Base-by-base conservation (phyloP, 2,113 vertebrate species). In the Galeopterus variegatus region DNA sequence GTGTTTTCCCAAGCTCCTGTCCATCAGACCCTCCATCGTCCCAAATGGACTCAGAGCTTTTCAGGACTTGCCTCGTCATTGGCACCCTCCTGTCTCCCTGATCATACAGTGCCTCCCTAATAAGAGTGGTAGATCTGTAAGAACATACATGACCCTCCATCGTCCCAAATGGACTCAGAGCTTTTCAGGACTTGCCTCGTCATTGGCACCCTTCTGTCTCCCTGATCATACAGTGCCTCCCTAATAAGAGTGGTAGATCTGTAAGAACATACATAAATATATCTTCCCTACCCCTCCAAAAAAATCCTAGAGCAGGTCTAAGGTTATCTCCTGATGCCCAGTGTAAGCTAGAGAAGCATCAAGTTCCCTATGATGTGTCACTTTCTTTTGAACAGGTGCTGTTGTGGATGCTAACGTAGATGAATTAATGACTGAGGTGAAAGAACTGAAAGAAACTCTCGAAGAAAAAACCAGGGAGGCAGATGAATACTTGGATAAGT, bases 401-500 rank as follows among this genome's bases (percentile, higher is more conserved):
- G 54, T 84, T 65, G 52, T 75, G 72, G 95, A 73, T 95, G 76
- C 65, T 36, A 72, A 95, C 92, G 69, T 97, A 70, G 97, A 98
- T 81, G 98, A 98, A 97, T 97, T 98, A 3, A 92, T 97, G 50
- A 62, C 98, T 5, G 99, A 99, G 94, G 31, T 99, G 65, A 98
- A 99, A 81, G 99, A 99, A 90, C 93, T 99, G n/a, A 99, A 98
- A 82, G 97, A 98, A 96, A 90, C 96, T 48, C 72, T 98, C 52
- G 99, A 99, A 97, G 98, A 98, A 90, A 99, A 99, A 97, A 98
- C 97, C 77, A 98, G 70, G 93, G 99, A 99, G 97, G 99, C 99
- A 0, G 99, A 99, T 1, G 99, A 99, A 56, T 99, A 99, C 98
- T 96, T 99, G 97, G 99, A 99, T n/a, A 99, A 99, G 97, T 99